Conservation (phyloP, 2,888 invertebrate species). For the Sclerodermus sp. region DNA sequence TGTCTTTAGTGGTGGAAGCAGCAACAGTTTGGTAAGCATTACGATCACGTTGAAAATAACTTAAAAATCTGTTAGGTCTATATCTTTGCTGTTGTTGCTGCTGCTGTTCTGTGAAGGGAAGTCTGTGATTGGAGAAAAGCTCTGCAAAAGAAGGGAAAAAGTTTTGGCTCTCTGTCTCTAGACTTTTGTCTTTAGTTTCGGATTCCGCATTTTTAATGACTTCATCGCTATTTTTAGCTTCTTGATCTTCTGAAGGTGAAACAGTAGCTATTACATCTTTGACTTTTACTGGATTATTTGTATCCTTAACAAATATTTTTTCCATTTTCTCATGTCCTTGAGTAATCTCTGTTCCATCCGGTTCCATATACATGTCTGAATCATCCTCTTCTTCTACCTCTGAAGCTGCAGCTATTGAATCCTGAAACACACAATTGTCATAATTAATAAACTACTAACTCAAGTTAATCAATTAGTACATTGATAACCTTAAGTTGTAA, state of each 20-base stretch:
- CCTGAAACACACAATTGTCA: too few relatives aligned
- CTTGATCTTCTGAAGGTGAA: constrained; percentile 15
- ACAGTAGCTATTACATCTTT: neutral
- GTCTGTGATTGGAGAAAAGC: constrained; percentile 65
- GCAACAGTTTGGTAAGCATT: constrained; percentile 41
- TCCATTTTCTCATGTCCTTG: neutral
- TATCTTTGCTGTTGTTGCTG: constrained; percentile 41
- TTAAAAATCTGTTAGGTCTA: constrained; percentile 52
- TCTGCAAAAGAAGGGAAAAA: constrained; percentile 80
- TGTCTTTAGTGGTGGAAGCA: constrained; percentile 46
- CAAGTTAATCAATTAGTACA: too few relatives aligned
- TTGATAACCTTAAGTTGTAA: too few relatives aligned
- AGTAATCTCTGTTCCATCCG: constrained; percentile 41
- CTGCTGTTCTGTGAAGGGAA: constrained; percentile 64
- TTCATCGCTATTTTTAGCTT: constrained; percentile 21
- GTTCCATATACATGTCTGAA: constrained; percentile 59
- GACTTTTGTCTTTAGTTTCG: constrained; percentile 50
- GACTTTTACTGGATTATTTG: neutral
- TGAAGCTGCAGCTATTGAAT: constrained; percentile 49
- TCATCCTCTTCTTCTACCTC: constrained; percentile 53
- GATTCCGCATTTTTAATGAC: neutral
- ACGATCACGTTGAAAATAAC: constrained; percentile 52
- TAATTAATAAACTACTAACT: too few relatives aligned
- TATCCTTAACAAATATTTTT: constrained; percentile 1
- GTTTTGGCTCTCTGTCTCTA: constrained; percentile 67